Evolutionary conservation across 1,140 invertebrate genomes (phyloP).

Genomic region (Thaumetopoea pityocampa): DNA sequence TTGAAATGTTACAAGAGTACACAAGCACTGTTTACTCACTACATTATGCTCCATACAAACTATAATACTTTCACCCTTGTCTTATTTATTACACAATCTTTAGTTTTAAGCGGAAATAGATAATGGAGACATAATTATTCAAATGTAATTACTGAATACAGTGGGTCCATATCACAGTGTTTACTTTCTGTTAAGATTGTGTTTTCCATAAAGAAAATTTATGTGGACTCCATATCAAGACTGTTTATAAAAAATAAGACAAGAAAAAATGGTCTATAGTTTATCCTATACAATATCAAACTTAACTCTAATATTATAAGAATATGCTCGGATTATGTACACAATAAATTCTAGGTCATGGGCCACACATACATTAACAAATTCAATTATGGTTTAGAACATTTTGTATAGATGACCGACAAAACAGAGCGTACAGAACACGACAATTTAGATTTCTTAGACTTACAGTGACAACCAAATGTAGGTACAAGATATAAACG

Average conservation of each 20-base stretch:
- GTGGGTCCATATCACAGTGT: neutral
- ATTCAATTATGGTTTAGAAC: slow-evolving; percentile 11
- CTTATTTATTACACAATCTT: no score
- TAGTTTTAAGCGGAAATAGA: no score
- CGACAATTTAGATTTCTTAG: neutral
- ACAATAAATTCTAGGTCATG: slow-evolving; percentile 15
- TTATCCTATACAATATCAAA: slow-evolving; percentile 28
- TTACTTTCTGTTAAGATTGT: no score
- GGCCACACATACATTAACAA: slow-evolving; percentile 18
- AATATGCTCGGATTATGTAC: slow-evolving; percentile 10
- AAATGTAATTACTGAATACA: no score
- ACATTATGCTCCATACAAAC: slow-evolving; percentile 2
- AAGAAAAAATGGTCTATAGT: no score
- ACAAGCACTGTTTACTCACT: slow-evolving; percentile 32
- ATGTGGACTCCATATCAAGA: no score
- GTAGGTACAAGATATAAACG: slow-evolving; percentile 16
- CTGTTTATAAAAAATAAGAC: no score
- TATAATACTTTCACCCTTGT: no score
- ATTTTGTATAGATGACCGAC: slow-evolving; percentile 11
- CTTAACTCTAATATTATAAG: slow-evolving; percentile 5
- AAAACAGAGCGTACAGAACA: slow-evolving; percentile 12
- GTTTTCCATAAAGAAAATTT: no score
- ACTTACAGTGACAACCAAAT: slow-evolving; percentile 11
- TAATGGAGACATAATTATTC: no score
- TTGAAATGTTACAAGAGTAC: slow-evolving; percentile 51